Percentiles rank a stretch among this genome's conserved stretches.
These are phyloP conservation scores for Platichthys stellatus DNA, from an alignment of 2,113 vertebrate species.

Conservation along the genomic window DNA sequence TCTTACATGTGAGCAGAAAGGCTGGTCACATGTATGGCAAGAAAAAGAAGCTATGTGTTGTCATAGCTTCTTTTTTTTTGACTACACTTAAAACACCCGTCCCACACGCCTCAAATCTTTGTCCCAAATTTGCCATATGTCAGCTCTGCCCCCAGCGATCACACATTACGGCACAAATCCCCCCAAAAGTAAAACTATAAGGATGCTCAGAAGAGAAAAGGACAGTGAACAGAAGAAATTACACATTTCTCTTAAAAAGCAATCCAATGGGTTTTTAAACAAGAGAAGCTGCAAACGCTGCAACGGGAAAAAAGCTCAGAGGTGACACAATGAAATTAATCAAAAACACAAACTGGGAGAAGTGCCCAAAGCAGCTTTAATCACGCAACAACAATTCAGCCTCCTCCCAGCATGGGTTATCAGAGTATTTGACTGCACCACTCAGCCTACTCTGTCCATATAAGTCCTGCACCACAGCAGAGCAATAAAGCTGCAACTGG, in stretches of 20 bases:
- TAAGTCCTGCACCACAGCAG: constrained; percentile 31
- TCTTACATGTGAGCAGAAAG: constrained; percentile 1
- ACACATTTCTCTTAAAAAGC: background rate
- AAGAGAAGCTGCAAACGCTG: constrained; percentile 57
- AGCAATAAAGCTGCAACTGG: constrained; percentile 58
- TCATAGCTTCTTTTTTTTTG: background rate
- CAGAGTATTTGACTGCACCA: constrained; percentile 24
- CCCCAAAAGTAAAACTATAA: constrained; percentile 30
- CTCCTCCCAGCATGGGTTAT: constrained; percentile 44
- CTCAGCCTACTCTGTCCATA: constrained; percentile 21
- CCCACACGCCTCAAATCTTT: constrained; percentile 47
- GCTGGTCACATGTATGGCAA: no score
- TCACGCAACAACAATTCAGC: constrained; percentile 39
- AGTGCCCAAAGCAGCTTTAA: constrained; percentile 65
- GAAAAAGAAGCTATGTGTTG: background rate
- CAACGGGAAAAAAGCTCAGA: constrained; percentile 45
- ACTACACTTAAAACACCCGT: constrained; percentile 38
- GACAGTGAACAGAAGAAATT: constrained; percentile 1
- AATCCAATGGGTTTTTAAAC: constrained; percentile 46
- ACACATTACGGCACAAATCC: background rate
- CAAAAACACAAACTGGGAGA: constrained; percentile 64
- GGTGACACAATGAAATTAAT: constrained; percentile 66
- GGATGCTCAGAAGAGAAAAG: constrained; percentile 5
- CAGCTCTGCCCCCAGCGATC: constrained; percentile 51
- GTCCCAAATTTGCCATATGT: constrained; percentile 68